These are phyloP conservation scores for Dynastes grantii DNA, from an alignment of 2,888 invertebrate genomes.

Conservation along the genomic window DNA sequence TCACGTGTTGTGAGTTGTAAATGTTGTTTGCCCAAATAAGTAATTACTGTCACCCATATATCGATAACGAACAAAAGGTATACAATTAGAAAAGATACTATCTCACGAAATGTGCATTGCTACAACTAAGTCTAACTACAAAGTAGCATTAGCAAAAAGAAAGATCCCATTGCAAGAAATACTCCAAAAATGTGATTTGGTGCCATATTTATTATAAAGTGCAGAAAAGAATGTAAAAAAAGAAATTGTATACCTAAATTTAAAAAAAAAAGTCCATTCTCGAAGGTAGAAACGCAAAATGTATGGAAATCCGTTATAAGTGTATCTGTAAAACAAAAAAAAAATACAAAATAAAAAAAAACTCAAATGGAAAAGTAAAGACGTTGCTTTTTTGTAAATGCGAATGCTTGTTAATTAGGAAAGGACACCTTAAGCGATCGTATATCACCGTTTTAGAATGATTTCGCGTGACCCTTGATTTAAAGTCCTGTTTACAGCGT, in stretches of 20 bases:
- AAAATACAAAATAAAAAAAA: neutral
- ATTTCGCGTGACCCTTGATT: constrained; percentile 64
- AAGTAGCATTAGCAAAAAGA: too few species aligned
- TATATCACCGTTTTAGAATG: constrained; percentile 56
- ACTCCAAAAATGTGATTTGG: too few species aligned
- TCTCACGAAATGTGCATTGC: too few species aligned
- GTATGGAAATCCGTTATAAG: neutral
- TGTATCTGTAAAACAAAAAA: neutral
- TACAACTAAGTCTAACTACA: too few species aligned
- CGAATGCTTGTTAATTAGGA: constrained; percentile 49
- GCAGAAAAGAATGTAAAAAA: neutral
- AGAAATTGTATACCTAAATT: neutral
- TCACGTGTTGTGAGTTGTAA: too few species aligned
- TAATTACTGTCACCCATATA: too few species aligned
- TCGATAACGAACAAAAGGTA: too few species aligned
- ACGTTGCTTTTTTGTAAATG: neutral
- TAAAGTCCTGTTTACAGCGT: constrained; percentile 63
- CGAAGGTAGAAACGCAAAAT: neutral
- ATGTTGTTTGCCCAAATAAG: too few species aligned
- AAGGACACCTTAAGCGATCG: constrained; percentile 52
- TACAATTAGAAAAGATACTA: too few species aligned
- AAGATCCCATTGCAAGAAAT: too few species aligned
- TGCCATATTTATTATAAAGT: too few species aligned
- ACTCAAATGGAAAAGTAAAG: neutral
- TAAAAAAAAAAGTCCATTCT: neutral